These are phyloP conservation scores for Columba livia DNA, from an alignment of 2,113 vertebrate genomes.

Conservation along the genomic window DNA sequence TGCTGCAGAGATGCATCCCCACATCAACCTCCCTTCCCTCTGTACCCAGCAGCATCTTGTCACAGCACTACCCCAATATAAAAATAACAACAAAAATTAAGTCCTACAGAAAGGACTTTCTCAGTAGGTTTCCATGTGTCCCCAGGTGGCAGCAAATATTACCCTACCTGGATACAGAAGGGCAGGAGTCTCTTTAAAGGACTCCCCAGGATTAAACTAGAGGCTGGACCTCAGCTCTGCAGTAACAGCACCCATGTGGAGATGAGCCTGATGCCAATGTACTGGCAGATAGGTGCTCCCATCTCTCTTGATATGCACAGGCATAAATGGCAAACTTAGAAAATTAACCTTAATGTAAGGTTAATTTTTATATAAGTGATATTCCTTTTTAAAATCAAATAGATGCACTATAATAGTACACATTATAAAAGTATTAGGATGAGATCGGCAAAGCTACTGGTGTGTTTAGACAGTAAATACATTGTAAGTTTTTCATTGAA, in stretches of 20 bases:
- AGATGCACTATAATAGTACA: background rate
- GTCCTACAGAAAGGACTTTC: background rate
- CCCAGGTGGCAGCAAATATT: background rate
- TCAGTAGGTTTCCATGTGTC: background rate
- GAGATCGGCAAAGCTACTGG: background rate
- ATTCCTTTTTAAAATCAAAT: background rate
- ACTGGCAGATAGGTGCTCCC: background rate
- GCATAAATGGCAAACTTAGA: background rate
- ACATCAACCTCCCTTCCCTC: background rate
- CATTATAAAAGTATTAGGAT: background rate
- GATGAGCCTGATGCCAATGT: background rate
- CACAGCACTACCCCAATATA: background rate
- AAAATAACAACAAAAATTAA: background rate
- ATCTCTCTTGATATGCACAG: background rate
- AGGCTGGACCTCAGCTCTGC: background rate
- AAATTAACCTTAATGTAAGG: background rate
- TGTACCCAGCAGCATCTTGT: background rate
- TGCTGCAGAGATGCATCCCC: background rate
- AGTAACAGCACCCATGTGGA: background rate
- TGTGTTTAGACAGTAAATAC: background rate
- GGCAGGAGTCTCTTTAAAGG: background rate
- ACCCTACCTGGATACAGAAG: background rate
- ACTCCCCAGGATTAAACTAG: background rate
- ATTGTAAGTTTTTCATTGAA: too few relatives aligned
- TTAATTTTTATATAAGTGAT: background rate